phyloP scores from a whole-genome alignment of 2,113 vertebrate species.

The Polypterus senegalus region DNA sequence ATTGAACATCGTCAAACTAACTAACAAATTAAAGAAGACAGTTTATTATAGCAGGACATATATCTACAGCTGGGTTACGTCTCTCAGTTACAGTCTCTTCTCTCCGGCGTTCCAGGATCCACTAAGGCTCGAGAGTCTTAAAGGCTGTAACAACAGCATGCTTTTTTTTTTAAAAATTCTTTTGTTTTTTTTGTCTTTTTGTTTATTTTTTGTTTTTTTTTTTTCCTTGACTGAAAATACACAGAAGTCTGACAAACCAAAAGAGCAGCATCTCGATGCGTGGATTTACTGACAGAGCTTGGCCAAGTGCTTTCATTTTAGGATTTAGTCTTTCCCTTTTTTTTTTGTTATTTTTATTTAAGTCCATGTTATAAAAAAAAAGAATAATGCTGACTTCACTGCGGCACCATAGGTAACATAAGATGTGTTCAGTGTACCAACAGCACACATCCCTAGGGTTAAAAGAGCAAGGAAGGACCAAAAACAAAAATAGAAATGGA shows the following conservation, averaged over 20 bases:
- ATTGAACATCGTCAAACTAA: conserved; percentile 69
- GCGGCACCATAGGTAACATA: conserved; percentile 53
- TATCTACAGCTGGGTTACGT: conserved; percentile 67
- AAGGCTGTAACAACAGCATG: conserved; percentile 61
- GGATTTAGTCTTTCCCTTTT: conserved; percentile 20
- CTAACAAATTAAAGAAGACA: conserved; percentile 74
- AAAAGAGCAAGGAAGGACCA: conserved; percentile 14
- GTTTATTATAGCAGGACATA: conserved; percentile 59
- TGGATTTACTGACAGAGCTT: conserved; percentile 50
- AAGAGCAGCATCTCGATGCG: conserved; percentile 54
- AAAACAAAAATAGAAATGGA: conserved; percentile 46
- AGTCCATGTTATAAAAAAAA: conserved; percentile 62
- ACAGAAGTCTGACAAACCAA: conserved; percentile 60
- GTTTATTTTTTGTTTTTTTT: too few species aligned
- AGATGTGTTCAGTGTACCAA: conserved; percentile 44
- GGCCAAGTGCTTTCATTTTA: conserved; percentile 33
- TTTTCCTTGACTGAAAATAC: conserved; percentile 36
- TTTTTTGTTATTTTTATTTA: conserved; percentile 25
- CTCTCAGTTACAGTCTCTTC: conserved; percentile 59
- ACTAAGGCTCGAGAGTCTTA: conserved; percentile 50
- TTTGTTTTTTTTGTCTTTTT: too few species aligned
- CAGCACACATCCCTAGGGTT: conserved; percentile 57
- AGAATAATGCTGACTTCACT: conserved; percentile 48
- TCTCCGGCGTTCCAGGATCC: conserved; percentile 52
- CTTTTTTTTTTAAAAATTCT: conserved; percentile 34